A percentile compares a stretch with the other conserved stretches of the same genome.
Conservation (phyloP, 1,140 invertebrate species). For the Ceratitis capitata region DNA sequence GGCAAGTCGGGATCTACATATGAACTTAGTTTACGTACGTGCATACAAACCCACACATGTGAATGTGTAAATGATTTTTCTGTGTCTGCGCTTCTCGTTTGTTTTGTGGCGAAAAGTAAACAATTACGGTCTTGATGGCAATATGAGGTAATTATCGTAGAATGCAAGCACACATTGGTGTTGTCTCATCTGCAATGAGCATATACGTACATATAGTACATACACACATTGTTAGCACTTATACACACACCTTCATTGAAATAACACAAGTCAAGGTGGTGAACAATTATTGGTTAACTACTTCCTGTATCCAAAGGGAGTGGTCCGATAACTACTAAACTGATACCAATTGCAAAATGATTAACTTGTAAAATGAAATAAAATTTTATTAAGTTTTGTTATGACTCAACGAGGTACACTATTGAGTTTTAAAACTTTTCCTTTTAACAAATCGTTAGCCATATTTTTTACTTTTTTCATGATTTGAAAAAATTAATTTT, state of each 20-base stretch:
- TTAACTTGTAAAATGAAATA: too few species aligned
- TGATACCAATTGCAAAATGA: too few species aligned
- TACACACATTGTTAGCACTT: background rate
- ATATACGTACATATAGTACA: background rate
- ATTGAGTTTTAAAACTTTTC: too few species aligned
- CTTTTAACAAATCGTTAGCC: too few species aligned
- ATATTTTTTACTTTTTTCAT: too few species aligned
- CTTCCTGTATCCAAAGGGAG: too few species aligned
- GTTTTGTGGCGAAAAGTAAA: conserved; percentile 27
- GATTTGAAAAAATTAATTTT: too few species aligned
- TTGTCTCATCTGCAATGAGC: conserved; percentile 5
- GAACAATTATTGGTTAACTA: too few species aligned
- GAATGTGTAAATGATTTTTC: background rate
- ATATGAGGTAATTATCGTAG: conserved; percentile 36
- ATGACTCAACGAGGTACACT: too few species aligned
- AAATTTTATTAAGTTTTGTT: too few species aligned
- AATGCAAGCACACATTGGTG: conserved; percentile 18
- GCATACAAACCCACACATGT: background rate
- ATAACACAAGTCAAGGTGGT: too few species aligned
- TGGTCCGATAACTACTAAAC: too few species aligned
- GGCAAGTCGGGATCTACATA: background rate
- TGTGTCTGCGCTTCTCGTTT: conserved; percentile 1
- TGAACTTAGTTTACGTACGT: background rate
- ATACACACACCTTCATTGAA: conserved; percentile 8
- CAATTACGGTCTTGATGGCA: conserved; percentile 28